Conservation (phyloP, 2,797 vertebrate genomes). For the Brachyalestes nurse region DNA sequence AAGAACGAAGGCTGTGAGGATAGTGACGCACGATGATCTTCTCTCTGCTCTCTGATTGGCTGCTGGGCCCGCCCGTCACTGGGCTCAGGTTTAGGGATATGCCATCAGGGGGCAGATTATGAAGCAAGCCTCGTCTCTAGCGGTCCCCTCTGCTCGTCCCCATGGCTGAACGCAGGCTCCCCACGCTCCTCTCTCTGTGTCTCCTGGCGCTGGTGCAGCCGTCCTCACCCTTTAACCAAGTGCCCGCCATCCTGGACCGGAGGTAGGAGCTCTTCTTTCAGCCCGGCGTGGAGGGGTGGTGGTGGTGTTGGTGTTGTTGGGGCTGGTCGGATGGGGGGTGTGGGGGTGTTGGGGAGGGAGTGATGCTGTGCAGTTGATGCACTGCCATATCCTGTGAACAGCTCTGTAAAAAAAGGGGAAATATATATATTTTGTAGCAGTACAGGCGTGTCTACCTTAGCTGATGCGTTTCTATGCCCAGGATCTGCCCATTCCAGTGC, state of each 20-base stretch:
- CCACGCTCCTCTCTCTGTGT: slow-evolving; percentile 77
- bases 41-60: slow-evolving; percentile 72
- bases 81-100: slow-evolving; percentile 74
- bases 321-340: not conserved
- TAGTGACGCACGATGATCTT: slow-evolving; percentile 78
- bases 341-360: slow-evolving; percentile 38
- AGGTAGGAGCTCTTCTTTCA: slow-evolving; percentile 72
- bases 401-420: slow-evolving; percentile 30
- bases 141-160: slow-evolving; percentile 81
- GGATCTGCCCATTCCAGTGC: slow-evolving; percentile 62
- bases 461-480: slow-evolving; percentile 38
- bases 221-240: slow-evolving; percentile 77
- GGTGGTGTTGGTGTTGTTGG: not conserved
- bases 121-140: slow-evolving; percentile 79
- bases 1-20: slow-evolving; percentile 66
- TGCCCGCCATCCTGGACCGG: slow-evolving; percentile 82
- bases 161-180: slow-evolving; percentile 83
- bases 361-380: slow-evolving; percentile 62
- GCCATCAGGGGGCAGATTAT: slow-evolving; percentile 82
- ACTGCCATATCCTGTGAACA: slow-evolving; percentile 47
- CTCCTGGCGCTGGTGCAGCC: slow-evolving; percentile 74
- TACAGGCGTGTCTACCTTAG: slow-evolving; percentile 5
- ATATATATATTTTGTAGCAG: slow-evolving; percentile 38
- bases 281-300: slow-evolving; percentile 35
- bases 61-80: slow-evolving; percentile 65